phyloP scores from a whole-genome alignment of 2,113 vertebrate genomes.

The Turdus rufiventris region DNA sequence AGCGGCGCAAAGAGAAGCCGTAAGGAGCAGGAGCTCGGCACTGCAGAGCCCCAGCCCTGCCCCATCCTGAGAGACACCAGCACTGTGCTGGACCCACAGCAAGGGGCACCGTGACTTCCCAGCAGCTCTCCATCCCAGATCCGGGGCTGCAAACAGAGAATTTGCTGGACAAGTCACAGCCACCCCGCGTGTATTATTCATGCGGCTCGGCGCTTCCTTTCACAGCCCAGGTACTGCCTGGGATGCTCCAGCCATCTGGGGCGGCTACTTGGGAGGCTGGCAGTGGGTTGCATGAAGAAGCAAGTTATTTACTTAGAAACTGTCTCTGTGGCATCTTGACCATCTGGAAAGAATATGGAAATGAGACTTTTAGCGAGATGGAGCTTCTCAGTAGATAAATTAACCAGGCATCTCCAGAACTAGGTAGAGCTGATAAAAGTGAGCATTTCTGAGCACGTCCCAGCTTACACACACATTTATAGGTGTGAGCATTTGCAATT shows the following conservation, averaged over 20 bases:
- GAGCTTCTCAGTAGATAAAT: slow-evolving; percentile 29
- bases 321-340: slow-evolving; percentile 59
- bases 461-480: neutral
- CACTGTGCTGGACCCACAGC: fast-evolving
- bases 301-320: slow-evolving; percentile 50
- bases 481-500: neutral
- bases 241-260: slow-evolving; percentile 22
- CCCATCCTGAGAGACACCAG: fast-evolving
- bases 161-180: neutral
- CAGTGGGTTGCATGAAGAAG: neutral
- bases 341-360: slow-evolving; percentile 67
- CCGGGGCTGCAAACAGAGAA: fast-evolving
- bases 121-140: neutral
- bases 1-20: neutral
- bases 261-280: neutral
- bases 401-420: slow-evolving; percentile 9
- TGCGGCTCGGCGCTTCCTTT: neutral
- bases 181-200: neutral
- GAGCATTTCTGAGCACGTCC: neutral
- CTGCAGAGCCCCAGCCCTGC: neutral
- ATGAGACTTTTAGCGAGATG: slow-evolving; percentile 14
- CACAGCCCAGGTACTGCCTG: neutral
- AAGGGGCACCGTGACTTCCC: fast-evolving
- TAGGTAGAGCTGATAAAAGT: neutral
- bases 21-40: neutral